Base-by-base conservation (phyloP, 2,888 invertebrate genomes). In the Germaria angustata region DNA sequence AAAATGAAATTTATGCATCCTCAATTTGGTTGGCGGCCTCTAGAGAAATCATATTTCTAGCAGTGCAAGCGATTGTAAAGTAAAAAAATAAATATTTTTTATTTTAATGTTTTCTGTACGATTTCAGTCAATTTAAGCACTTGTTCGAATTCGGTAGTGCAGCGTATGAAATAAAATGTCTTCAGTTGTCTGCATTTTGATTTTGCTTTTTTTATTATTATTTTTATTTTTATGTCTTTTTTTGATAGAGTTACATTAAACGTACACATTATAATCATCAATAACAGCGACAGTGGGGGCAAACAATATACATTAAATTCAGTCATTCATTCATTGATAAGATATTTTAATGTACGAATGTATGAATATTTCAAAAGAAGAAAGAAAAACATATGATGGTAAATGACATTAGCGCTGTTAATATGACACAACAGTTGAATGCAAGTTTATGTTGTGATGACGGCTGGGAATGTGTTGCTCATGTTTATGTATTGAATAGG, bases 141-240 rank as follows among this genome's bases (percentile, higher is more conserved):
- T 82, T 82, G 82, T 82, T 76, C 66, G 71, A 66, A 75, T 79
- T 82, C 51, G 75, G 69, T 65, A 78, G 79, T 72, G 65, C 46
- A 59, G 17, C 24, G 32, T 61, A 61, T 61, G 32, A 49, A 51
- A 36, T 66, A 51, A 49, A 66, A 61, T 55, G 41, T 55, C 44
- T 65, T 63, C 34, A 44, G 3, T 49, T 32, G 39, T 15, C 13
- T 2, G 22, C 11, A 17, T 72, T 39, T 72, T 51, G 13, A 24
- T 61, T 8, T 59, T 11, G 32, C 36, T 63, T 0, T 59, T 28
- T 15, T 28, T 36, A 28, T 41, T 44, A 9, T 46, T n/a, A 28
- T 28, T 28, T 28, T 28, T 28, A 28, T 28, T 28, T 28, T 28
- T 28, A 5, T 28, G 3, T 28, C 28, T 28, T 28, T 28, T 28